Base-by-base conservation (phyloP, 2,797 vertebrate species). In the Balearica regulorum region DNA sequence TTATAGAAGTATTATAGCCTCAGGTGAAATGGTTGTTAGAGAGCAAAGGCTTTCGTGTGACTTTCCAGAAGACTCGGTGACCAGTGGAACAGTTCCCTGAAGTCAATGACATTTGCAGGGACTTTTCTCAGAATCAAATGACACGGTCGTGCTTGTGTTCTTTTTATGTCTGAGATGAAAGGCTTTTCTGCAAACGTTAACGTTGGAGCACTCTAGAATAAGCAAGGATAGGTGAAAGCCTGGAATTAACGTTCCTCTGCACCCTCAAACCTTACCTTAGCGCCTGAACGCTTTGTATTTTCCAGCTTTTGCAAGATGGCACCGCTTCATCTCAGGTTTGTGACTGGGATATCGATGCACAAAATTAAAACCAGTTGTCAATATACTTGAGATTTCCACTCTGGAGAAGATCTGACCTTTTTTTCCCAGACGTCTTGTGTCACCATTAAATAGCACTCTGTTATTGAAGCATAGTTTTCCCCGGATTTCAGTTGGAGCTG, bases 381-480 rank as follows among this genome's bases (percentile, higher is more conserved):
- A 2, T 4, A 4, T 10, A 11, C 37, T 57, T 46, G 69, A 29
- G 29, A 29, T 33, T 79, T 51, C 25, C 7, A 9, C 41, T 46
- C 1, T n/a, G 81, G 46, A 33, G n/a, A 33, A 9, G 24, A 24
- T 44, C 84, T 82, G 46, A 25, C 10, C 28, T 10, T 31, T 37
- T 17, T 15, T 15, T 16, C 35, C 62, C 17, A 15, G 22, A 3
- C 6, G 14, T 16, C 43, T 13, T 5, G 37, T 33, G 58, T 39
- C 9, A 0, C 19, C 33, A 7, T 16, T 9, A 5, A 33, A 11
- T 11, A 12, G 8, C 10, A 2, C n/a, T 37, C 21, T 8, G 0
- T 18, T 5, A 9, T 1, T 7, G 35, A 12, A 39, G 55, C 37
- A 1, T 10, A 3, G 35, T 13, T 65, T 65, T 64, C 76, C 44